These are phyloP conservation scores for Scomber colias DNA, from an alignment of 2,113 vertebrate species.

Conservation along the genomic window DNA sequence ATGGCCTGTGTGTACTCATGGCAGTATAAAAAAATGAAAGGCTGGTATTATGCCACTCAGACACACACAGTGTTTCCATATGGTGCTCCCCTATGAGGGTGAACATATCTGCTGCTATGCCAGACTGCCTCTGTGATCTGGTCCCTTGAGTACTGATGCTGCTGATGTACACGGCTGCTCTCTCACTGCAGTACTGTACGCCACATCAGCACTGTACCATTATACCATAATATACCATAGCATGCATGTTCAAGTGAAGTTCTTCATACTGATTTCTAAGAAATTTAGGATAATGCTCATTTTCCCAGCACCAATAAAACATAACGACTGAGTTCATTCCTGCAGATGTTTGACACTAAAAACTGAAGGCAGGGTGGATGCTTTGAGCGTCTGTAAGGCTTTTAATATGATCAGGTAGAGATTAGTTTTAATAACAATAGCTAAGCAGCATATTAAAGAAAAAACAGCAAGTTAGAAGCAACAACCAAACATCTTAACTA, in stretches of 20 bases:
- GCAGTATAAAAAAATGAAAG: neutral
- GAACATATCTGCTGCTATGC: slow-evolving; percentile 15
- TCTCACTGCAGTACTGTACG: neutral
- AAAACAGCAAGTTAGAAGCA: too few relatives aligned
- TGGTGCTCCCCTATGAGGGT: neutral
- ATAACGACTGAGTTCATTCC: too few relatives aligned
- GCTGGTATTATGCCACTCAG: neutral
- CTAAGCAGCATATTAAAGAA: too few relatives aligned
- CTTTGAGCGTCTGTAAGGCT: too few relatives aligned
- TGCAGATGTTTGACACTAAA: too few relatives aligned
- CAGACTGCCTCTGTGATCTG: slow-evolving; percentile 14
- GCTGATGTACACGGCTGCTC: neutral
- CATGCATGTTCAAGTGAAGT: neutral
- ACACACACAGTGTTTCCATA: slow-evolving; percentile 18
- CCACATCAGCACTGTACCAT: neutral
- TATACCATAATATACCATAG: neutral
- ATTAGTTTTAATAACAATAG: too few relatives aligned
- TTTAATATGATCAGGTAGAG: too few relatives aligned
- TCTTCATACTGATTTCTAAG: neutral
- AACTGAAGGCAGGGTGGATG: too few relatives aligned
- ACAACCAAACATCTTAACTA: too few relatives aligned
- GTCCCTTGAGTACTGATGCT: neutral
- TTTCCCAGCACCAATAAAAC: too few relatives aligned
- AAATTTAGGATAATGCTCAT: too few relatives aligned
- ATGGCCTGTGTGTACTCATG: neutral